Conservation (phyloP, 2,113 vertebrate genomes). For the Ploceus nigricollis region DNA sequence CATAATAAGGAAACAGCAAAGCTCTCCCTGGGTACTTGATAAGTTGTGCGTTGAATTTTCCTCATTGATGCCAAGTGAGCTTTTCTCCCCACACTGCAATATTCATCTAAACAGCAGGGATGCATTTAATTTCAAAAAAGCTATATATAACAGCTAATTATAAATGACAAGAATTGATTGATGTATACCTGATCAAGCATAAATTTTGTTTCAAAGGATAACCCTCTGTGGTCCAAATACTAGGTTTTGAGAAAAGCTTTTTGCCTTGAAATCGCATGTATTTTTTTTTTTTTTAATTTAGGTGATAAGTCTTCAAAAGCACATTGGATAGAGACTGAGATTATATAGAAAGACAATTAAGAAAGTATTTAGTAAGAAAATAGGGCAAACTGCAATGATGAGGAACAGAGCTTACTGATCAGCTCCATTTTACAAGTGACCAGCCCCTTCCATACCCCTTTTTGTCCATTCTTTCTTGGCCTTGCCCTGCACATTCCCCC, state of each 20-base stretch:
- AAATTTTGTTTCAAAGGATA: background rate
- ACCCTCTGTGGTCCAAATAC: background rate
- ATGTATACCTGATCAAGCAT: background rate
- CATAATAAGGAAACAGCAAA: slow-evolving; percentile 55
- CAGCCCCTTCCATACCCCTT: accelerated
- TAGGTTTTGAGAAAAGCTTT: background rate
- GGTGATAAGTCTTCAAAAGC: background rate
- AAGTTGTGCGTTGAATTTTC: slow-evolving; percentile 12
- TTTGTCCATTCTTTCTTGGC: background rate
- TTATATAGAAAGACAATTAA: background rate
- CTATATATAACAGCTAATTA: slow-evolving; percentile 16
- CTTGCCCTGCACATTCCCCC: background rate
- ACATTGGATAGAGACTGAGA: background rate
- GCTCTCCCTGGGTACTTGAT: background rate
- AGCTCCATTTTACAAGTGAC: background rate
- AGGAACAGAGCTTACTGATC: background rate
- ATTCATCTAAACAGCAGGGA: background rate
- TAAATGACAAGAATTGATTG: background rate
- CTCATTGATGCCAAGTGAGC: background rate
- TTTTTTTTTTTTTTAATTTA: background rate
- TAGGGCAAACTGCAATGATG: background rate
- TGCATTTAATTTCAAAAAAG: background rate
- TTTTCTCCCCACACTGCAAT: background rate
- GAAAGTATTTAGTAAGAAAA: background rate
- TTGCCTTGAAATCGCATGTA: background rate